phyloP scores from a whole-genome alignment of 2,797 vertebrate species.

The Momotus momota region DNA sequence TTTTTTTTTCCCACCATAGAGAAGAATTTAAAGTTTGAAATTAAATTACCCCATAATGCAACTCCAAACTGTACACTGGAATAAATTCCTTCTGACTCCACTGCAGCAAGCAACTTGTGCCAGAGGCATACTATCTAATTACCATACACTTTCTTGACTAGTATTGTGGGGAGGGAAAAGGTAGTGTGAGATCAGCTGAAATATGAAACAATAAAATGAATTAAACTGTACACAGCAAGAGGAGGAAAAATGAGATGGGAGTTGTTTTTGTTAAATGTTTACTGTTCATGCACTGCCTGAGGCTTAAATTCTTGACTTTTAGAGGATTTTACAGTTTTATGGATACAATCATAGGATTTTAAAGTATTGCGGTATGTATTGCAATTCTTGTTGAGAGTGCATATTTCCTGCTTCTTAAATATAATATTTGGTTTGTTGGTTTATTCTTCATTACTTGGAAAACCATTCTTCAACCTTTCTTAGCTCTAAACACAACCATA shows the following conservation, averaged over 20 bases:
- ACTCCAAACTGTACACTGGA: not conserved
- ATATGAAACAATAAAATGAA: slow-evolving; percentile 35
- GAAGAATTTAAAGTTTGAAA: not conserved
- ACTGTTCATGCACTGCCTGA: not conserved
- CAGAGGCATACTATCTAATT: slow-evolving; percentile 41
- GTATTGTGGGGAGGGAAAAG: not conserved
- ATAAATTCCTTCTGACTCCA: slow-evolving; percentile 34
- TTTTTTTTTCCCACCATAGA: not conserved
- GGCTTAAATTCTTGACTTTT: slow-evolving; percentile 35
- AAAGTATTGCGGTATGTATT: not conserved
- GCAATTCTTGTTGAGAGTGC: not conserved
- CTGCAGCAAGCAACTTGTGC: slow-evolving; percentile 28
- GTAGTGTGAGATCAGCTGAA: not conserved
- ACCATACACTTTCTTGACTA: slow-evolving; percentile 15
- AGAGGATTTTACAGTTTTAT: slow-evolving; percentile 12
- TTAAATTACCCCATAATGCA: not conserved
- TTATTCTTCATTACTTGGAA: not conserved
- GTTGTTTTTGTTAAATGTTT: slow-evolving; percentile 7
- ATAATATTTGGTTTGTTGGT: not conserved
- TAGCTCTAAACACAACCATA: not conserved
- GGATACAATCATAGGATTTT: not conserved
- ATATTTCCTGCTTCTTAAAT: not conserved
- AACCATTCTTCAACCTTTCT: not conserved
- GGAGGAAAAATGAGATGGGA: not conserved
- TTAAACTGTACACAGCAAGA: not conserved